phyloP scores from a whole-genome alignment of 2,888 invertebrate genomes.

The Drosophila ustulata region DNA sequence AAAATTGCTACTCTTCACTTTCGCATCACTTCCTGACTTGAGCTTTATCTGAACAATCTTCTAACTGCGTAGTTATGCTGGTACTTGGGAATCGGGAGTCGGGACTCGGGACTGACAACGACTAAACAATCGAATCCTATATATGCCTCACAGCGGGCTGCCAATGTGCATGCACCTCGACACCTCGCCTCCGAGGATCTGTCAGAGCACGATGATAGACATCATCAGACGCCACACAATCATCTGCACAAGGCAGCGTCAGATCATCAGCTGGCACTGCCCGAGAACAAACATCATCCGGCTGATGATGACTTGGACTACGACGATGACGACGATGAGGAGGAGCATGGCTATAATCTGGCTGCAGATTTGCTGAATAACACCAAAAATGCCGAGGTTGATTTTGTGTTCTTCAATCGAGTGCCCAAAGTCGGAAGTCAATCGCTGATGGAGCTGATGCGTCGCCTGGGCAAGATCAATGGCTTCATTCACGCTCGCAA shows the following conservation, averaged over 20 bases:
- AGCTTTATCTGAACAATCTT: conserved; percentile 31
- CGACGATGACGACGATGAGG: conserved; percentile 24
- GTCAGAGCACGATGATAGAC: conserved; percentile 2
- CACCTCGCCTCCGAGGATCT: conserved; percentile 20
- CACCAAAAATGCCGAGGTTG: conserved; percentile 85
- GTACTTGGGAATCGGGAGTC: conserved; percentile 8
- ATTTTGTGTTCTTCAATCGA: conserved; percentile 94
- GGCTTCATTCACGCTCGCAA: conserved; percentile 87
- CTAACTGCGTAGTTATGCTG: conserved; percentile 22
- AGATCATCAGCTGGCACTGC: conserved; percentile 60
- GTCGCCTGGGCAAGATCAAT: conserved; percentile 86
- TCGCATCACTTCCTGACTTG: conserved; percentile 43
- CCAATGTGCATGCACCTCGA: conserved; percentile 58
- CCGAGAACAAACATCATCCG: conserved; percentile 20
- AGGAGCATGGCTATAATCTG: conserved; percentile 44
- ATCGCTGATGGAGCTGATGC: conserved; percentile 93
- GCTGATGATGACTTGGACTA: background rate
- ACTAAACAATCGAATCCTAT: conserved; percentile 29
- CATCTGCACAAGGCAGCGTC: conserved; percentile 46
- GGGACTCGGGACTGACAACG: background rate
- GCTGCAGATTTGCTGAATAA: conserved; percentile 78
- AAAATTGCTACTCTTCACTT: conserved; percentile 42
- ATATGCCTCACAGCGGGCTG: conserved; percentile 57
- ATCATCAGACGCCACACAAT: conserved; percentile 43
- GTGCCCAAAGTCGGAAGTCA: conserved; percentile 96